Base-by-base conservation (phyloP, 2,888 invertebrate species). In the Chloromyia formosa region DNA sequence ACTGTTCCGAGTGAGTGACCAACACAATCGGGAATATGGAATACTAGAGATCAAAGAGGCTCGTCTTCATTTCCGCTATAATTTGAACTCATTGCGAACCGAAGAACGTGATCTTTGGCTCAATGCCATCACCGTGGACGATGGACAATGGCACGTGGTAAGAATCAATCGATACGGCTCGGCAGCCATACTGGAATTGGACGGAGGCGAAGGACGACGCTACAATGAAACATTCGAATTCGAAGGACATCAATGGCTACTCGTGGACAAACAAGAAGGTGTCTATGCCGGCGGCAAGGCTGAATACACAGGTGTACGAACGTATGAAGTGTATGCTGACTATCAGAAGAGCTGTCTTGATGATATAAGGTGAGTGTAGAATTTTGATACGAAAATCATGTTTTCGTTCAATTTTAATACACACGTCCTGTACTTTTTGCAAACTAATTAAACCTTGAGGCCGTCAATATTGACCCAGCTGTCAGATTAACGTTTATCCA, bases 71-170 rank as follows among this genome's bases (percentile, higher is more conserved):
- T 96, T 97, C 87, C 90, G 95, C 78, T 98, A 94, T 84, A 97
- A 98, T 85, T 87, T 98, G 71, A 97, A 97, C 84, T 95, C 94
- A 18, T 86, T 95, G 77, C 89, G 95, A 77, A 95, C 96, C 4
- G 96, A 96, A 84, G 96, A 96, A 83, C 91, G 91, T 77, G 94
- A 94, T 82, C 92, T 98, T 80, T 94, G 95, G 94, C 87, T 97
- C 68, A 93, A 94, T 79, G 93, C 94, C 4, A 93, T 97, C 27
- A 90, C 93, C 0, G 96, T 97, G 1, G 95, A 96, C 82, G 95
- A 97, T 83, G 98, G 98, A 0, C 96, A 96, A 81, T 98, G 98
- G 98, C 98, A 98, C 83, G 94, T 94, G 73, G 96, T 96, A 4
- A 90, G 93, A 78, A 94, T 97, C 0, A 93, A 94, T 80, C 90